Evolutionary conservation across 1,140 invertebrate species (phyloP), one percentile per base, ranked within the genome.

Genomic region (Diorhabda sublineata): DNA sequence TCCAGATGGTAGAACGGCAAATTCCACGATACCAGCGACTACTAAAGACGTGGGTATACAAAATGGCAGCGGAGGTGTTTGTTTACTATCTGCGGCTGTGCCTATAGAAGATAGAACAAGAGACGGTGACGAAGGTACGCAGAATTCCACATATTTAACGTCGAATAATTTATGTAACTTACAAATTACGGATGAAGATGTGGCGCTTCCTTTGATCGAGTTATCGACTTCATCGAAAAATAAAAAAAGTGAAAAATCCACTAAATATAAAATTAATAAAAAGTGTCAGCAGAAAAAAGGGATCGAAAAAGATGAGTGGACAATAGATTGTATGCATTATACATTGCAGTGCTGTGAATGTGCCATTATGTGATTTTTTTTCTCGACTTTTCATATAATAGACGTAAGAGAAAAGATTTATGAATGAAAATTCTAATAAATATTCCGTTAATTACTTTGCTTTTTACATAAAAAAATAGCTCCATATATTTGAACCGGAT

Each of bases 341-440:
- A 44, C 44, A 7, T 11, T 62, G 9, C 61, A 62, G 43, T 62
- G 61, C 61, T 62, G 61, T 62, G 61, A 62, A n/a, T 62, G 61
- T 44, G 45, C 43, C n/a, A 62, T 62, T 62, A 11, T 62, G 43
- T 62, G 9, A 62, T 44, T 9, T 62, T 52, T 8, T 52, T 52
- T 26, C 26, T 26, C 26, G 26, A 26, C 26, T 26, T 6, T 52
- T 52, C 47, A 52, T 6, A 8, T 52, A 2, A n/a, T 52, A 52
- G 47, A 3, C n/a, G 47, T 52, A 52, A 52, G 47, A 52, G 4
- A 52, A 52, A 52, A 52, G 47, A 8, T 52, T 52, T 3, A 3
- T n/a, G 6, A 8, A 8, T 2, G 47, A 3, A 3, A 52, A 52
- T 52, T 52, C 47, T 52, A n/a, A 8, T 52, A 52, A 52, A 52